Conservation (phyloP, 2,888 invertebrate genomes). For the Parnassius smintheus region DNA sequence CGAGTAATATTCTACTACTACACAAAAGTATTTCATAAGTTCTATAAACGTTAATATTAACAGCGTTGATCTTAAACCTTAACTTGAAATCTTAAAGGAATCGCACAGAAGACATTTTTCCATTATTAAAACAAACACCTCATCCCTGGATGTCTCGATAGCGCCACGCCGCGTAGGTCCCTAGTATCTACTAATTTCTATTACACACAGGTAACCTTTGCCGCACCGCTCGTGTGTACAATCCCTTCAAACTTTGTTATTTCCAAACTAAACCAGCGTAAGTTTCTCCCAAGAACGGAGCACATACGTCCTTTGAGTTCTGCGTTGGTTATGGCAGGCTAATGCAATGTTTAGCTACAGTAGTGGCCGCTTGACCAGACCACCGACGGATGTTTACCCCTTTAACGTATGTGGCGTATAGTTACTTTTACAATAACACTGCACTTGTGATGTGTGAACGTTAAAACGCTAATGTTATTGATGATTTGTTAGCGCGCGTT, state of each 20-base stretch:
- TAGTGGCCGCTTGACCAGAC: conserved; percentile 55
- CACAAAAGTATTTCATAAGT: too few relatives aligned
- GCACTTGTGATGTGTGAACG: conserved; percentile 48
- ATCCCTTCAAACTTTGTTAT: conserved; percentile 53
- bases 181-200: conserved; percentile 61
- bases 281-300: conserved; percentile 9
- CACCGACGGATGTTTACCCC: conserved; percentile 71
- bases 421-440: conserved; percentile 58
- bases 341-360: conserved; percentile 27
- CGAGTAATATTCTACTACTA: too few relatives aligned
- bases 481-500: conserved; percentile 11
- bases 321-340: conserved; percentile 9
- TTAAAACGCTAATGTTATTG: conserved; percentile 17
- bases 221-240: conserved; percentile 58
- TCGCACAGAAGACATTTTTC: conserved; percentile 17
- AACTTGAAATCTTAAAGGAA: conserved; percentile 10
- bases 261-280: conserved; percentile 22
- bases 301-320: conserved; percentile 43
- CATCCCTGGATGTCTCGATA: conserved; percentile 33
- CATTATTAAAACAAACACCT: conserved; percentile 25
- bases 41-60: neutral
- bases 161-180: conserved; percentile 75
- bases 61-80: neutral
- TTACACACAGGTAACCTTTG: conserved; percentile 63
- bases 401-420: conserved; percentile 37